Evolutionary conservation across 2,888 invertebrate species (phyloP).

Genomic region (Schizotus pectinicornis): DNA sequence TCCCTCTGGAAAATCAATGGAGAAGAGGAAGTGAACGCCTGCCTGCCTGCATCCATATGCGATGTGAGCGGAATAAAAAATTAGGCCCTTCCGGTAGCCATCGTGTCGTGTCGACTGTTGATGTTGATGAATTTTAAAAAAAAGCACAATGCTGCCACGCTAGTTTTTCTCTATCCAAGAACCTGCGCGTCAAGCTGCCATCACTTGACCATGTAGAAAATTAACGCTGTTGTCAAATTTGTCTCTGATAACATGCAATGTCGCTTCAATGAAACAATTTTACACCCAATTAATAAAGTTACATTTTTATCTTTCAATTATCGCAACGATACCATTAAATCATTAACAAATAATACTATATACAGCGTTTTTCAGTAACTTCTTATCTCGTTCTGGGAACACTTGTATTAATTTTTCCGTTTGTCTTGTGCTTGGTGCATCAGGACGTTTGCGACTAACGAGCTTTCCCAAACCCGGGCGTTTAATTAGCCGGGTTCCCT

Average conservation of each 20-base stretch:
- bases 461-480: not conserved
- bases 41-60: conserved; percentile 38
- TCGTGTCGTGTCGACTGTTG: conserved; percentile 35
- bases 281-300: conserved; percentile 1
- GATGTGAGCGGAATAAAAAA: conserved; percentile 41
- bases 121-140: conserved; percentile 41
- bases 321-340: too few relatives aligned
- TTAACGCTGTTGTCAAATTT: not conserved
- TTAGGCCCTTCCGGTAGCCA: conserved; percentile 40
- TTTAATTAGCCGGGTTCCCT: too few relatives aligned
- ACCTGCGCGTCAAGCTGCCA: conserved; percentile 16
- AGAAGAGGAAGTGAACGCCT: conserved; percentile 27
- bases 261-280: not conserved
- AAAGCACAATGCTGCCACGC: conserved; percentile 28
- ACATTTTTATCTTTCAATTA: too few relatives aligned
- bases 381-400: not conserved
- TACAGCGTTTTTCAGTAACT: too few relatives aligned
- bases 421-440: not conserved
- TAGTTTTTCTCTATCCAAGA: conserved; percentile 23
- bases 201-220: conserved; percentile 2
- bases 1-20: conserved; percentile 30
- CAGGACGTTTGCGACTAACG: not conserved
- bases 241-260: too few relatives aligned
- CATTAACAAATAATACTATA: too few relatives aligned
- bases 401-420: conserved; percentile 3